Evolutionary conservation across 2,888 invertebrate genomes (phyloP), one percentile per base, ranked within the genome.

Genomic region (Ormyrus nitidulus): DNA sequence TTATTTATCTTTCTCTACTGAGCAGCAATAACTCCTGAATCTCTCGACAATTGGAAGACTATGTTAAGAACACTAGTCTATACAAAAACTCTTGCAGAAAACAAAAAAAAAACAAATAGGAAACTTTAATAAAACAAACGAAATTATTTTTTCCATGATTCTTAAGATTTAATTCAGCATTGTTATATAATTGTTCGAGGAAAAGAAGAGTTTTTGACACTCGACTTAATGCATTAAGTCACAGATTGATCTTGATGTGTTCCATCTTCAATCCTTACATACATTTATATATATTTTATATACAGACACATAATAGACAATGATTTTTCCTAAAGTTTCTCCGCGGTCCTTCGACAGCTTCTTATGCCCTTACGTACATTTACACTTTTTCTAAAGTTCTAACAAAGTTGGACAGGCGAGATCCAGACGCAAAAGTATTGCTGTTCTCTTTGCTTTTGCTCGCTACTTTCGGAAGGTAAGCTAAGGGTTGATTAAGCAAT

Each of bases 271-370:
- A 58, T 44, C 13, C 46, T 71, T 71, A 75, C 51, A 51, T 68
- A 77, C 59, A 65, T 65, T 70, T 77, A 77, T 65, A 71, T 71
- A 71, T 71, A 71, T 77, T 71, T 64, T 77, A 77, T 77, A 71
- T 77, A 77, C 71, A 77, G 7, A 77, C 72, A 78, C 78, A 68
- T 65, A 78, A 72, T 71, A 71, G 71, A 78, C 78, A 66, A 78
- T 59, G 13, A 72, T 48, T 78, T 72, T 61, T 54, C 44, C 51
- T 58, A 61, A 72, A 66, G 48, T 13, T 78, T 10, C 68, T 48
- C 51, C 34, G 6, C 13, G 5, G 2, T 6, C 56, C 34, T n/a
- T 54, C 34, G 11, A 69, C 59, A 7, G n/a, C 5, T 49, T 10
- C 58, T 13, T 58, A 48, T 68, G 13, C 6, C 48, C 34, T 19